A percentile compares a stretch with the other conserved stretches of the same genome.
phyloP scores from a whole-genome alignment of 2,888 invertebrate species.

The Tinea trinotella region DNA sequence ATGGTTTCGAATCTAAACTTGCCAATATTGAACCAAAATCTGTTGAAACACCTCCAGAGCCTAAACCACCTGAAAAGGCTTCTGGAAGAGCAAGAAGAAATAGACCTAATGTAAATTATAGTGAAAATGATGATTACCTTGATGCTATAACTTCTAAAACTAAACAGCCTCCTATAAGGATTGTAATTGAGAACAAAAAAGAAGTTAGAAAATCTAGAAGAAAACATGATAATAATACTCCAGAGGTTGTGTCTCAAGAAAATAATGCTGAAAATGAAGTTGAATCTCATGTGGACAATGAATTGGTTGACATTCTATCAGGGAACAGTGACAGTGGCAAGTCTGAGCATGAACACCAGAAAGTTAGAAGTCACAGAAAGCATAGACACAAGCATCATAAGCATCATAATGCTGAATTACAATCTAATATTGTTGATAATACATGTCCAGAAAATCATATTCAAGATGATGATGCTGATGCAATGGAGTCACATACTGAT shows the following conservation, averaged over 20 bases:
- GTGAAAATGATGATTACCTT: constrained; percentile 71
- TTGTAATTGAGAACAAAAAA: constrained; percentile 55
- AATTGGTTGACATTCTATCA: constrained; percentile 50
- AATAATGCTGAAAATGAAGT: constrained; percentile 35
- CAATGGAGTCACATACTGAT: background rate
- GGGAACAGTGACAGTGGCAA: constrained; percentile 37
- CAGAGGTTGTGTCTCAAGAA: constrained; percentile 32
- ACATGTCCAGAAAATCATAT: constrained; percentile 25
- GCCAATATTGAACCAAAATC: constrained; percentile 58
- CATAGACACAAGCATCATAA: constrained; percentile 49
- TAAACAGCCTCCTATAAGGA: constrained; percentile 46
- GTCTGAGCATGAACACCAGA: constrained; percentile 32
- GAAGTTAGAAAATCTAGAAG: constrained; percentile 54
- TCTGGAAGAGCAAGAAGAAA: constrained; percentile 57
- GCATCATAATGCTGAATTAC: constrained; percentile 41
- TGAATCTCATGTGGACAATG: constrained; percentile 41
- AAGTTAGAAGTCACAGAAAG: constrained; percentile 41
- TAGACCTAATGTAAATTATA: constrained; percentile 66
- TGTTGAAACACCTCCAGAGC: constrained; percentile 35
- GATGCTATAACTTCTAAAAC: constrained; percentile 55
- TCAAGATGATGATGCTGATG: constrained; percentile 21
- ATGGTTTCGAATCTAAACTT: constrained; percentile 43
- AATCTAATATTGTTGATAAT: constrained; percentile 1
- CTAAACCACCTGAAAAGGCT: constrained; percentile 22
- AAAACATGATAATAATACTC: constrained; percentile 38